phyloP scores from a whole-genome alignment of 1,140 invertebrate species.

The Teleogryllus occipitalis region DNA sequence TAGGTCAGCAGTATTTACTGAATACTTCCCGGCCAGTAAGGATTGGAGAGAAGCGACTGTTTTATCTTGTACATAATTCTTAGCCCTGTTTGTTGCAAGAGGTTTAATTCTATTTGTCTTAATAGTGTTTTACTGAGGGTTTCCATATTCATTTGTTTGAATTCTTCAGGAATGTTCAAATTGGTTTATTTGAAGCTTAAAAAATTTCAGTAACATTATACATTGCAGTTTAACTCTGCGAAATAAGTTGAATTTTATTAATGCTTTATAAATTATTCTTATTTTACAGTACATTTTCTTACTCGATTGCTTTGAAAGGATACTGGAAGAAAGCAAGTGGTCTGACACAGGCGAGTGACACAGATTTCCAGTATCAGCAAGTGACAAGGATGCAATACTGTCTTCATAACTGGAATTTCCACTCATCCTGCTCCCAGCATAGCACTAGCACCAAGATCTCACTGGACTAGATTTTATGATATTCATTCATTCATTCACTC shows the following conservation, averaged over 20 bases:
- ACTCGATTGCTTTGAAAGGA: slow-evolving; percentile 87
- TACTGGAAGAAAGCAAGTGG: slow-evolving; percentile 83
- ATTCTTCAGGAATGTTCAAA: no score
- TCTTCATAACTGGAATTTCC: neutral
- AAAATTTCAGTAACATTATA: no score
- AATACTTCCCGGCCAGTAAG: no score
- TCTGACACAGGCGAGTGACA: slow-evolving; percentile 63
- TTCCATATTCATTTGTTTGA: no score
- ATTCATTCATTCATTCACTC: neutral
- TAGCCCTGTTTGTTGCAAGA: no score
- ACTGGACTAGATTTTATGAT: neutral
- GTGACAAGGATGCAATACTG: neutral
- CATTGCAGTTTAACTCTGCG: neutral
- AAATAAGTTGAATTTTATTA: neutral
- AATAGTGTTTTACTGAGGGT: no score
- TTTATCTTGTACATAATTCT: no score
- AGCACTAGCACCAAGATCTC: neutral
- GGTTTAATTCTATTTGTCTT: no score
- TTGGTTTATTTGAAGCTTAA: no score
- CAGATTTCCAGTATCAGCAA: neutral
- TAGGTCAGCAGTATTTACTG: no score
- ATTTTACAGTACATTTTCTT: slow-evolving; percentile 80
- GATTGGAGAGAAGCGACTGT: no score
- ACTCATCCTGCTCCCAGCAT: neutral
- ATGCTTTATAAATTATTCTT: slow-evolving; percentile 25